Percentiles rank a stretch among this genome's conserved stretches.
These are phyloP conservation scores for Tyto alba DNA, from an alignment of 2,113 vertebrate genomes.

Conservation along the genomic window DNA sequence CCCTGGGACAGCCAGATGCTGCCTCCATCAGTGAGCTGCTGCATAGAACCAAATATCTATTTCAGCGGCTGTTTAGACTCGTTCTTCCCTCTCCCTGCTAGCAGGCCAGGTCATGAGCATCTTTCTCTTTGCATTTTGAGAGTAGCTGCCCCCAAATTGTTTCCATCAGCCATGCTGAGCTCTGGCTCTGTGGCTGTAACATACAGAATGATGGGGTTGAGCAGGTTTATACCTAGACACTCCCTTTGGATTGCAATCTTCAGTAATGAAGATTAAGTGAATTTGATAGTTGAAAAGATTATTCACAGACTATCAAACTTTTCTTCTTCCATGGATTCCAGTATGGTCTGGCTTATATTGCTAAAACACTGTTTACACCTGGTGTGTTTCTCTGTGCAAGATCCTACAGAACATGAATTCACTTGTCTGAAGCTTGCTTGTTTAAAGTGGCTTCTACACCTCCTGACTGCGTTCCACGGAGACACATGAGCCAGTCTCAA, in stretches of 20 bases:
- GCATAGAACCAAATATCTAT: background rate
- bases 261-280: background rate
- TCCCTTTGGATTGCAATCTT: background rate
- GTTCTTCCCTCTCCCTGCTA: background rate
- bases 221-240: background rate
- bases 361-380: background rate
- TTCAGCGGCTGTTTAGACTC: background rate
- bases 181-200: background rate
- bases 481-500: background rate
- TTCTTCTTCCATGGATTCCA: background rate
- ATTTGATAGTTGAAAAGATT: background rate
- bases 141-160: background rate
- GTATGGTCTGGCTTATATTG: background rate
- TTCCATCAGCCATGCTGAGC: background rate
- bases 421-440: background rate
- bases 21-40: background rate
- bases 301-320: background rate
- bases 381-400: background rate
- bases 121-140: background rate
- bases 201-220: background rate
- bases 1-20: background rate
- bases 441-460: background rate
- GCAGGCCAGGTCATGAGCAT: background rate
- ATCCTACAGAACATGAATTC: background rate
- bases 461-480: background rate